phyloP scores from a whole-genome alignment of 1,140 invertebrate genomes.

The Proales similis region DNA sequence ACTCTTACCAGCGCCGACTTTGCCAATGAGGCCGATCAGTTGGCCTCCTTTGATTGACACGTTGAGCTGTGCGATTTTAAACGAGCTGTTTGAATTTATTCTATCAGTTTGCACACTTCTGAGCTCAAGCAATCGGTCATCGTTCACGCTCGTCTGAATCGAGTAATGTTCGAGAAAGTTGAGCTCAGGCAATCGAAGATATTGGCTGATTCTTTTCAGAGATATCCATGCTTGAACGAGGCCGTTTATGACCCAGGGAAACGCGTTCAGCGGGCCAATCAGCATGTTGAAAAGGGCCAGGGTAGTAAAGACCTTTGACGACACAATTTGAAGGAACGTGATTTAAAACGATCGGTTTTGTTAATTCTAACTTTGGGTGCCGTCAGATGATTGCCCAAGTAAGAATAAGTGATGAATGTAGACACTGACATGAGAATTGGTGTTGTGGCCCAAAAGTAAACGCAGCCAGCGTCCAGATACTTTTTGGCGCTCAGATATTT shows the following conservation, averaged over 20 bases:
- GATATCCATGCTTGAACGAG: constrained; percentile 74
- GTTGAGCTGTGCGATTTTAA: not conserved
- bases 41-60: constrained; percentile 43
- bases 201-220: constrained; percentile 50
- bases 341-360: constrained; percentile 47
- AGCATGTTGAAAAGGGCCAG: constrained; percentile 91
- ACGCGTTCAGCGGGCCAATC: constrained; percentile 86
- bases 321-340: no score
- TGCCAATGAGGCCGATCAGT: constrained; percentile 50
- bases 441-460: constrained; percentile 98
- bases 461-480: constrained; percentile 95
- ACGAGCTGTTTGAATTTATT: no score
- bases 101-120: not conserved
- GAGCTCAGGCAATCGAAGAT: constrained; percentile 12
- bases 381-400: constrained; percentile 70
- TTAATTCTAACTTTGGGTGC: constrained; percentile 81
- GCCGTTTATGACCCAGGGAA: constrained; percentile 96
- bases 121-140: not conserved
- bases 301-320: constrained; percentile 73
- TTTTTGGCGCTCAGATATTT: constrained; percentile 67
- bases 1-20: constrained; percentile 53
- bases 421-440: constrained; percentile 85
- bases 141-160: not conserved
- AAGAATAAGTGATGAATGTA: constrained; percentile 79
- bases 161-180: constrained; percentile 13